Conservation (phyloP, 2,797 vertebrate genomes). For the Myotis myotis region DNA sequence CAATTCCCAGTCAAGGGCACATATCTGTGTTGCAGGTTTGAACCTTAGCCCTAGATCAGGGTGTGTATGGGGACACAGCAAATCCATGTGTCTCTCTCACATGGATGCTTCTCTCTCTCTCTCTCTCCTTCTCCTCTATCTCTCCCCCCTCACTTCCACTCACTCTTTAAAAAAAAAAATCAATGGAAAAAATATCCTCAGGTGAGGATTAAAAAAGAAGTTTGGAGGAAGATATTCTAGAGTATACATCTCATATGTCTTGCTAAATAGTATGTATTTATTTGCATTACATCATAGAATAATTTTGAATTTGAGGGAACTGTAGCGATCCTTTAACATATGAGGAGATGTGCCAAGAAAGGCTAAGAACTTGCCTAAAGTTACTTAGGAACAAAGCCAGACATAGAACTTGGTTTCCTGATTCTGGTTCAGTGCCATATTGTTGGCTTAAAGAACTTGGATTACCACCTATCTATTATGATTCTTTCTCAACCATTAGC, state of each 20-base stretch:
- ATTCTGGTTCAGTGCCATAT: background rate
- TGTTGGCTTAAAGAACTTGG: constrained; percentile 15
- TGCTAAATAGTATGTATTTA: background rate
- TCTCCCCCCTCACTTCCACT: no score
- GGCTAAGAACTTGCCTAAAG: background rate
- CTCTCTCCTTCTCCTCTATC: no score
- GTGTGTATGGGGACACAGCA: no score
- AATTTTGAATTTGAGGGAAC: constrained; percentile 29
- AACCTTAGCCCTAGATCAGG: no score
- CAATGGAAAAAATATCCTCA: no score
- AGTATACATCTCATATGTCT: background rate
- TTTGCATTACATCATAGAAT: constrained; percentile 13
- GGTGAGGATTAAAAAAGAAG: background rate
- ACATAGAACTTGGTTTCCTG: background rate
- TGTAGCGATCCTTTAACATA: background rate
- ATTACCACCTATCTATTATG: background rate
- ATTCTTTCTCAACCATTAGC: constrained; percentile 26
- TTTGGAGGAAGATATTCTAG: background rate
- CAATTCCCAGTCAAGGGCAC: no score
- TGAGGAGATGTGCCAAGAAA: background rate
- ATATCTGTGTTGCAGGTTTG: no score
- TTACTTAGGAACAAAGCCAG: constrained; percentile 1
- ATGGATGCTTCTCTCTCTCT: no score
- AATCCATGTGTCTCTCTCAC: no score
- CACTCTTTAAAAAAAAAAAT: no score